phyloP scores from a whole-genome alignment of 1,140 invertebrate species.

The Drosophila fuyamai region DNA sequence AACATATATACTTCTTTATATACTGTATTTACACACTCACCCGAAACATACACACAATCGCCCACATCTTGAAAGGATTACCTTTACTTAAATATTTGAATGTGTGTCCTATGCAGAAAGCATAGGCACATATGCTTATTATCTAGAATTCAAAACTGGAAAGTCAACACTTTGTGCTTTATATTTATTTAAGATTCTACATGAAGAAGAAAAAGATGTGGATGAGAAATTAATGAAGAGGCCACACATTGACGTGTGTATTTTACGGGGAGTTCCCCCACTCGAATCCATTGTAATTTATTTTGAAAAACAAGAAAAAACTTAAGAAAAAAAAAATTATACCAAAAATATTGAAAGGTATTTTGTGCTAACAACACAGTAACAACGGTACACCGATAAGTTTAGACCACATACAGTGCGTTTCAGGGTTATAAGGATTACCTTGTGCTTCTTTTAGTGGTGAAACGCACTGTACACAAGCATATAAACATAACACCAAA shows the following conservation, averaged over 20 bases:
- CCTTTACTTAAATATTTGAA: slow-evolving; percentile 28
- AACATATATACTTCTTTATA: slow-evolving; percentile 39
- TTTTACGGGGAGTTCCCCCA: slow-evolving; percentile 15
- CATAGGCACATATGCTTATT: slow-evolving; percentile 26
- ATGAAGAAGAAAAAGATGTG: slow-evolving; percentile 24
- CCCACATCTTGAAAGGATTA: slow-evolving; percentile 19
- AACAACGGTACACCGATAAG: slow-evolving; percentile 67
- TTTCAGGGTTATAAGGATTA: background rate
- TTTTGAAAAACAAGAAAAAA: slow-evolving; percentile 31
- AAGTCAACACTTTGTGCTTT: slow-evolving; percentile 81
- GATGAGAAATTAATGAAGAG: background rate
- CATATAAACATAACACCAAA: slow-evolving; percentile 15
- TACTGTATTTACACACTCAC: slow-evolving; percentile 34
- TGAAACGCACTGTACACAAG: slow-evolving; percentile 2
- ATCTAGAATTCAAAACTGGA: slow-evolving; percentile 60
- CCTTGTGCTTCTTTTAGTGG: background rate
- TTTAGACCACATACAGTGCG: slow-evolving; percentile 42
- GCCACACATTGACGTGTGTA: slow-evolving; percentile 1
- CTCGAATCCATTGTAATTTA: slow-evolving; percentile 41
- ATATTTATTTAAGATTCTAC: slow-evolving; percentile 72
- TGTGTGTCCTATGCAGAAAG: slow-evolving; percentile 18
- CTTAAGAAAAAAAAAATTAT: slow-evolving; percentile 18
- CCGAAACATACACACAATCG: slow-evolving; percentile 22
- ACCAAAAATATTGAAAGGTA: slow-evolving; percentile 51
- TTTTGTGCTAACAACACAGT: slow-evolving; percentile 59